These are phyloP conservation scores for Cataglyphis altisquamis DNA, from an alignment of 2,888 invertebrate species.

Conservation along the genomic window DNA sequence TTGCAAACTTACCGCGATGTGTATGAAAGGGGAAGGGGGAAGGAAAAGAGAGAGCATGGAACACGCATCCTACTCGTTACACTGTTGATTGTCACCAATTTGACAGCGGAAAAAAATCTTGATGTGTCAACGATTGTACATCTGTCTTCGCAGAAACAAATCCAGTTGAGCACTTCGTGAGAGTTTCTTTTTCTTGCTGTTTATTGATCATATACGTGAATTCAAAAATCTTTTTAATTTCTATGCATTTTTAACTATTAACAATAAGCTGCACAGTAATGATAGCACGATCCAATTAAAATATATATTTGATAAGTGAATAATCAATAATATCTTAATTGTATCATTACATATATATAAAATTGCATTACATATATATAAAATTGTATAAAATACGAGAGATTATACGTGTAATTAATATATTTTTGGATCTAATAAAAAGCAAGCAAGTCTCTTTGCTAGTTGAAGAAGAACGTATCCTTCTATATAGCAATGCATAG, in stretches of 20 bases:
- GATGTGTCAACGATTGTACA: constrained; percentile 25
- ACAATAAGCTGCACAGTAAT: background rate
- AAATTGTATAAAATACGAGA: background rate
- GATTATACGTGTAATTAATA: background rate
- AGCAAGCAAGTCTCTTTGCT: background rate
- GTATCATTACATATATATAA: background rate
- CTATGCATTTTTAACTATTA: background rate
- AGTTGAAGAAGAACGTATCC: background rate
- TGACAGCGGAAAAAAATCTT: constrained; percentile 62
- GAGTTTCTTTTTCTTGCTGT: background rate
- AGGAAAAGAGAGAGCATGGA: background rate
- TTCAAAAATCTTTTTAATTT: background rate
- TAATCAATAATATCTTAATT: background rate
- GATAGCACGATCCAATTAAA: background rate
- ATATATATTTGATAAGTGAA: background rate
- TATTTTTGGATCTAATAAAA: background rate
- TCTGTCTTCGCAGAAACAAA: background rate
- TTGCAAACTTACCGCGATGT: constrained; percentile 41
- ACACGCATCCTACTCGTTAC: constrained; percentile 45
- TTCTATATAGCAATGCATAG: constrained; percentile 31
- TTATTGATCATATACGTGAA: background rate
- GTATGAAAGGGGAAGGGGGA: constrained; percentile 22
- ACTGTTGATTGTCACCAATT: constrained; percentile 58
- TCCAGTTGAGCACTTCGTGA: background rate
- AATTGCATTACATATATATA: background rate